A percentile compares a stretch with the other conserved stretches of the same genome.
Evolutionary conservation across 2,113 vertebrate genomes (phyloP).

Genomic region (Nansenia antarctica): DNA sequence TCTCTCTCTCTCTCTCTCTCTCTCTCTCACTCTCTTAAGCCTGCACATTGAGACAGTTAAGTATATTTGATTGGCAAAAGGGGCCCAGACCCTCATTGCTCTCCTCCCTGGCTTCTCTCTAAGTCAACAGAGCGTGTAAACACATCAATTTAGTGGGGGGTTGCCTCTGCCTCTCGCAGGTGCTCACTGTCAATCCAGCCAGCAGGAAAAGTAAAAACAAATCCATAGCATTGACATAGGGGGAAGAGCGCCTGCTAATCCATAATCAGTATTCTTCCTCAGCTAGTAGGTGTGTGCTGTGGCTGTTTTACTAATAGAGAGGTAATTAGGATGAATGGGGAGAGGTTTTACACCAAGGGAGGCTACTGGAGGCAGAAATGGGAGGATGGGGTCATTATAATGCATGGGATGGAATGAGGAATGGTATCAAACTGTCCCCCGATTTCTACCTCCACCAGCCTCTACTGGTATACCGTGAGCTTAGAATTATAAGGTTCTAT

Average conservation of each 20-base stretch:
- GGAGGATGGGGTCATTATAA: too few species aligned
- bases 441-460: too few species aligned
- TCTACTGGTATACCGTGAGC: too few species aligned
- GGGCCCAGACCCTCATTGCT: slow-evolving; percentile 47
- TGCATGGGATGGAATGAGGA: too few species aligned
- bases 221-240: slow-evolving; percentile 36
- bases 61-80: slow-evolving; percentile 43
- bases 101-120: slow-evolving; percentile 25
- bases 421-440: too few species aligned
- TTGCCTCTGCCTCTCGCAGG: slow-evolving; percentile 48
- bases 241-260: slow-evolving; percentile 29
- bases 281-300: neutral
- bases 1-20: neutral
- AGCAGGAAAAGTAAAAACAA: slow-evolving; percentile 55
- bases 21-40: slow-evolving; percentile 1
- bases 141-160: slow-evolving; percentile 46
- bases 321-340: too few species aligned
- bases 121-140: slow-evolving; percentile 50
- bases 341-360: too few species aligned
- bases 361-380: too few species aligned
- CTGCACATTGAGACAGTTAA: slow-evolving; percentile 16
- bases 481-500: too few species aligned
- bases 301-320: too few species aligned
- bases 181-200: slow-evolving; percentile 52
- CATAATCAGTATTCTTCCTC: slow-evolving; percentile 17